Percentiles rank a stretch among this genome's conserved stretches.
These are phyloP conservation scores for Spodoptera exigua DNA, from an alignment of 2,888 invertebrate genomes.

Conservation along the genomic window DNA sequence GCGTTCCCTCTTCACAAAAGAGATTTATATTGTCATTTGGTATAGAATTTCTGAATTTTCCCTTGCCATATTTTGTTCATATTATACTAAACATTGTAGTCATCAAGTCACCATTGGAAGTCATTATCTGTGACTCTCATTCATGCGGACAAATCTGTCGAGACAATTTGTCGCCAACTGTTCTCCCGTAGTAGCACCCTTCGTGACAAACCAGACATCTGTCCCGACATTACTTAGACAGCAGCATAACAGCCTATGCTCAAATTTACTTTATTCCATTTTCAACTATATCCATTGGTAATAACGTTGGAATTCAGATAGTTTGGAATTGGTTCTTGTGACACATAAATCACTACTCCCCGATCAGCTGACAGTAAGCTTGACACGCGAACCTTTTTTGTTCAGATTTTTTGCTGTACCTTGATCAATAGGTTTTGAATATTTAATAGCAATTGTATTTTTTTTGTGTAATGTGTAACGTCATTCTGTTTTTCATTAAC, in stretches of 20 bases:
- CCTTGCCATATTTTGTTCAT: too few relatives aligned
- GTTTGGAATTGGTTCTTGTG: slow-evolving; percentile 1
- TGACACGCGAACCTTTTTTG: slow-evolving; percentile 52
- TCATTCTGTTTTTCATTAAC: too few relatives aligned
- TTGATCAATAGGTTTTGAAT: too few relatives aligned
- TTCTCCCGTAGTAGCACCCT: slow-evolving; percentile 23
- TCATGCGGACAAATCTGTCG: slow-evolving; percentile 3
- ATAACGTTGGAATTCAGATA: too few relatives aligned
- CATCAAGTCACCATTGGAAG: slow-evolving; percentile 7
- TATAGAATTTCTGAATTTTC: too few relatives aligned
- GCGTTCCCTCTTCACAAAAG: too few relatives aligned
- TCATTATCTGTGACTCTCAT: slow-evolving; percentile 19
- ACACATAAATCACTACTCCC: slow-evolving; percentile 41
- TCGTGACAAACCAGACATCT: slow-evolving; percentile 22
- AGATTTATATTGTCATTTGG: too few relatives aligned
- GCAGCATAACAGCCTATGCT: too few relatives aligned
- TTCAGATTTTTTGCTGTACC: slow-evolving; percentile 19
- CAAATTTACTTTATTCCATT: too few relatives aligned
- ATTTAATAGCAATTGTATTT: too few relatives aligned
- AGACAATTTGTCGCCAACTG: slow-evolving; percentile 54
- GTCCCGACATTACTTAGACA: slow-evolving; percentile 5
- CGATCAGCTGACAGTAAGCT: slow-evolving; percentile 49
- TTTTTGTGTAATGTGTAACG: too few relatives aligned
- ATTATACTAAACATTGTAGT: neutral
- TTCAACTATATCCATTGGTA: too few relatives aligned